Evolutionary conservation across 2,797 vertebrate species (phyloP), one percentile per base, ranked within the genome.

Genomic region (Pseudochromis fuscus): DNA sequence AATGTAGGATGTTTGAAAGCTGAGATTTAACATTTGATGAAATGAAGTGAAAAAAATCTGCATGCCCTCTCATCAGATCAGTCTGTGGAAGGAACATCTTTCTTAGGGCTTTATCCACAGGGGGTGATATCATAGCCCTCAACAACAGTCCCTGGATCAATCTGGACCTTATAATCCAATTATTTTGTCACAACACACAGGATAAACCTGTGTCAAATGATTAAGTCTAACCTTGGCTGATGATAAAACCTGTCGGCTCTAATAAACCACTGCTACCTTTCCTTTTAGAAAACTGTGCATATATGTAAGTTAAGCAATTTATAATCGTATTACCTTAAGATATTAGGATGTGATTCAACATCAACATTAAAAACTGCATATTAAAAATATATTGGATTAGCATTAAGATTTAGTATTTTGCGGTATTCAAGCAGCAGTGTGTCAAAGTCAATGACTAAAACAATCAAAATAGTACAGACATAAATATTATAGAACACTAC

Each of bases 131-230:
- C 84, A 56, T 18, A 70, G 76, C 53, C 67, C 59, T 73, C 23
- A 68, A 84, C 81, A 82, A 87, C 80, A 81, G 62, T 63, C 75
- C 60, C 67, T 52, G 76, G 61, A 71, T 89, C 82, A 84, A 79
- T 84, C 82, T 83, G 80, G 83, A 82, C 82, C 56, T 84, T 79
- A 50, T 92, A 89, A 92, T 92, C 86, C 87, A 82, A 89, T 92
- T 88, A 91, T 84, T 87, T 79, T 85, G 84, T 79, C 80, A 89
- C 73, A 81, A 86, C 77, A 78, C 76, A 79, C 67, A 60, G 80
- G 84, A 65, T 86, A 87, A 89, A 92, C 72, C 77, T 79, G 82
- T 82, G 79, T 89, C 75, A 91, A 81, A 89, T 76, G 76, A 83
- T 79, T 84, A 89, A 89, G 72, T 80, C 79, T 73, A 53, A 85